Base-by-base conservation (phyloP, 2,797 vertebrate genomes). In the Pempheris klunzingeri region DNA sequence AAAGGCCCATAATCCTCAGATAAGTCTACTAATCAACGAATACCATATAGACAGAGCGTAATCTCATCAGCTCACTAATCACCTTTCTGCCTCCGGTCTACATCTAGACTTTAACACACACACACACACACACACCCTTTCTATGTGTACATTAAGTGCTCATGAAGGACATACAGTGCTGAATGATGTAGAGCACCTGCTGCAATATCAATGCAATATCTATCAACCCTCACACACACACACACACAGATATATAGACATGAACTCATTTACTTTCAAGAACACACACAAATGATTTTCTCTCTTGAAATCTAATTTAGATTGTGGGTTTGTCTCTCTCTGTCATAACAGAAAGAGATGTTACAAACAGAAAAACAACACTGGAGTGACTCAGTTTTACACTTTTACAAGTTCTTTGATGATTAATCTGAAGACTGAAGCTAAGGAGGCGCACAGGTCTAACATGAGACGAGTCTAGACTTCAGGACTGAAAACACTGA, bases 21-120 rank as follows among this genome's bases (percentile, higher is more conserved):
- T 93, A 90, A 88, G 84, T 86, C 87, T 69, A 83, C 85, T 92
- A 92, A 93, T 92, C 90, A 92, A 92, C 90, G 92, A 91, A 92
- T 89, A 88, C 89, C 82, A 84, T 77, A 84, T 77, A 84, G 88
- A 88, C 87, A 83, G 85, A 85, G 83, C 66, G n/a, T 90, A 89
- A 90, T 92, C 88, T 79, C 89, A 91, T 91, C 88, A 89, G 79
- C 85, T 60, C 87, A 62, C 80, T 90, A 90, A 92, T 88, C 89
- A 92, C 85, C 88, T 86, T 74, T 80, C 82, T 88, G 80, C 88
- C 82, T 86, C 73, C 79, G 76, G 83, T 83, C 78, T 74, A 38
- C 74, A 82, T 83, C 72, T 46, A 71, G 58, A 67, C 73, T 43
- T 38, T 52, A 60, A 60, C 60, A 67, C 60, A 71, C 49, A 71